Percentiles rank a stretch among this genome's conserved stretches.
These are phyloP conservation scores for Ptychodera flava DNA, from an alignment of 35 echinoderm and acorn worm genomes.

Conservation along the genomic window DNA sequence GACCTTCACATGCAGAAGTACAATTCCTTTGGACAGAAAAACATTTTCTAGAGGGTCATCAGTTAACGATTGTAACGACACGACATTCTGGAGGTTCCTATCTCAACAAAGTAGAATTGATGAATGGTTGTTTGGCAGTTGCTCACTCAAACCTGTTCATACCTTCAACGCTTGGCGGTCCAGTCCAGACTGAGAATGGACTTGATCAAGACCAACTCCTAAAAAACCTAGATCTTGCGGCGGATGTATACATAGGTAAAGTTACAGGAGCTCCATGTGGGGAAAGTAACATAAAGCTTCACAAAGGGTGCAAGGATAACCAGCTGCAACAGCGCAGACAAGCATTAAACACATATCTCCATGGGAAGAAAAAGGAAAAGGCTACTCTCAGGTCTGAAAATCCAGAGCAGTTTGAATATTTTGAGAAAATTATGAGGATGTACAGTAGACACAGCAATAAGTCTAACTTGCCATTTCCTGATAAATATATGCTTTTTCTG, in stretches of 20 bases:
- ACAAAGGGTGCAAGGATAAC: slow-evolving; percentile 7
- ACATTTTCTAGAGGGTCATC: slow-evolving; percentile 30
- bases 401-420: not conserved
- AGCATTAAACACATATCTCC: too few species aligned
- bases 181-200: slow-evolving; percentile 31
- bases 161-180: slow-evolving; percentile 44
- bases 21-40: slow-evolving; percentile 47
- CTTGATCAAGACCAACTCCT: slow-evolving; percentile 33
- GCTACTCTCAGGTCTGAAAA: not conserved
- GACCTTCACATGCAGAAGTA: slow-evolving; percentile 34
- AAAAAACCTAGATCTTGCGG: slow-evolving; percentile 24
- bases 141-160: slow-evolving; percentile 43
- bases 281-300: slow-evolving; percentile 21
- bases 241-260: slow-evolving; percentile 38
- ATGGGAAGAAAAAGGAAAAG: not conserved
- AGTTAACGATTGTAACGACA: slow-evolving; percentile 31
- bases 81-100: slow-evolving; percentile 45
- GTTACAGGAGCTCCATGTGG: slow-evolving; percentile 35
- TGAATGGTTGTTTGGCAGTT: slow-evolving; percentile 36
- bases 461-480: slow-evolving; percentile 5
- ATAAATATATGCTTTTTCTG: slow-evolving; percentile 14
- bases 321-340: too few species aligned
- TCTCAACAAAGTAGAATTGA: slow-evolving; percentile 29
- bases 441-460: slow-evolving; percentile 6
- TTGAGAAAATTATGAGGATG: not conserved